These are phyloP conservation scores for Acanthisitta chloris DNA, from an alignment of 2,113 vertebrate genomes.

Conservation along the genomic window DNA sequence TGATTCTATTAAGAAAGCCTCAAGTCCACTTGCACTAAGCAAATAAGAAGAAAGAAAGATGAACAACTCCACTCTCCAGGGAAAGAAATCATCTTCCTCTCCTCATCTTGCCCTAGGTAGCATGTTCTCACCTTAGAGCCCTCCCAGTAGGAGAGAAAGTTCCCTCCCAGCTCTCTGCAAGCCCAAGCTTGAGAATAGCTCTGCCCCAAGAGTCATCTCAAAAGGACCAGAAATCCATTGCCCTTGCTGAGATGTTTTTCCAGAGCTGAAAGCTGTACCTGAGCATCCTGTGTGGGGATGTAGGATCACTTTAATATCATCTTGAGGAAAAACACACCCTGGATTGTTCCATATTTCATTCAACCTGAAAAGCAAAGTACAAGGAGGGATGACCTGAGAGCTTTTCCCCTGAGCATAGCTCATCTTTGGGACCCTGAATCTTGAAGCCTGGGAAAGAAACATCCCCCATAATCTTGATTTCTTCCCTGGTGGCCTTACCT, in stretches of 20 bases:
- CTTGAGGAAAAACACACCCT: fast-evolving
- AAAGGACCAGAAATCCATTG: neutral
- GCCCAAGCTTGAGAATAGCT: neutral
- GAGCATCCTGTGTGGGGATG: neutral
- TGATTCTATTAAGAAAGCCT: no score
- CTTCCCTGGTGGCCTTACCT: neutral
- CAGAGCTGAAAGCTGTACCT: neutral
- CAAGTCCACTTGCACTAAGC: neutral
- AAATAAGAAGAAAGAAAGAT: neutral
- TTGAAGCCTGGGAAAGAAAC: neutral
- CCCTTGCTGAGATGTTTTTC: neutral
- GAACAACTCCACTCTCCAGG: neutral
- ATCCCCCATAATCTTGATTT: neutral
- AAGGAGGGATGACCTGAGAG: neutral
- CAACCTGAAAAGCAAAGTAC: neutral
- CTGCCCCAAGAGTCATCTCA: neutral
- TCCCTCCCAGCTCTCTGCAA: neutral
- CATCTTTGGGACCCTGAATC: neutral
- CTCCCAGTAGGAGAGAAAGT: neutral
- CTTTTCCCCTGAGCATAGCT: neutral
- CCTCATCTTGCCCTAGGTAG: neutral
- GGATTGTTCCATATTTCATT: neutral
- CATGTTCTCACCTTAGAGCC: neutral
- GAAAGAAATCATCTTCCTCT: neutral
- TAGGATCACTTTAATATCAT: neutral